phyloP scores from a whole-genome alignment of 2,888 invertebrate species.

The Tricholauxania praeusta region DNA sequence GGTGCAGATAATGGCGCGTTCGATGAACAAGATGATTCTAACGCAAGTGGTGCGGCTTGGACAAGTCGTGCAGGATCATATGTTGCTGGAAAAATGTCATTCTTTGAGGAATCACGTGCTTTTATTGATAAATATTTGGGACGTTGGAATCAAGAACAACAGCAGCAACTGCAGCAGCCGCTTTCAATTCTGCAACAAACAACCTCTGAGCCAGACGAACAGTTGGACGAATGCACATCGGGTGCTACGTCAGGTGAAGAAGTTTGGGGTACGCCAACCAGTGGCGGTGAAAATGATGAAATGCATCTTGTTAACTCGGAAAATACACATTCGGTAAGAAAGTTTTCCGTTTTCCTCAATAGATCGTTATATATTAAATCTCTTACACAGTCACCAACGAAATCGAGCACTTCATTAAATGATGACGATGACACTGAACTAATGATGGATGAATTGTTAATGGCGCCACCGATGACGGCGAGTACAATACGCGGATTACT shows the following conservation, averaged over 20 bases:
- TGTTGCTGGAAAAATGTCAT: slow-evolving; percentile 84
- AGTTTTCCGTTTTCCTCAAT: not conserved
- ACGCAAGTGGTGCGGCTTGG: slow-evolving; percentile 69
- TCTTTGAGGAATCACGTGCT: slow-evolving; percentile 73
- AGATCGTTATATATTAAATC: too few species aligned
- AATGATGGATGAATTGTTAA: slow-evolving; percentile 84
- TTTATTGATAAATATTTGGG: slow-evolving; percentile 69
- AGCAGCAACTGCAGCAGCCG: slow-evolving; percentile 1
- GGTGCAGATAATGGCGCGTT: slow-evolving; percentile 6
- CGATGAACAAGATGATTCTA: not conserved
- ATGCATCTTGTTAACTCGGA: slow-evolving; percentile 76
- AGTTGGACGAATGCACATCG: slow-evolving; percentile 79
- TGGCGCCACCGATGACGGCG: slow-evolving; percentile 83
- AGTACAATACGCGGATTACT: slow-evolving; percentile 78
- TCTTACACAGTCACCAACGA: slow-evolving; percentile 72
- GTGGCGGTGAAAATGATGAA: slow-evolving; percentile 85
- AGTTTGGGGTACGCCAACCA: slow-evolving; percentile 90
- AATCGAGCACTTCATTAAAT: slow-evolving; percentile 75
- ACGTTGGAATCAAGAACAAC: slow-evolving; percentile 69
- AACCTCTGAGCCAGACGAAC: slow-evolving; percentile 73
- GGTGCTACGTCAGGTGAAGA: slow-evolving; percentile 88
- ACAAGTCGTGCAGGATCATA: slow-evolving; percentile 84
- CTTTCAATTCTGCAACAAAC: slow-evolving; percentile 40
- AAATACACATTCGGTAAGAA: slow-evolving; percentile 74
- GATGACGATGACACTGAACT: slow-evolving; percentile 83